A percentile compares a stretch with the other conserved stretches of the same genome.
phyloP scores from a whole-genome alignment of 2,113 vertebrate species.

The Gavia stellata region DNA sequence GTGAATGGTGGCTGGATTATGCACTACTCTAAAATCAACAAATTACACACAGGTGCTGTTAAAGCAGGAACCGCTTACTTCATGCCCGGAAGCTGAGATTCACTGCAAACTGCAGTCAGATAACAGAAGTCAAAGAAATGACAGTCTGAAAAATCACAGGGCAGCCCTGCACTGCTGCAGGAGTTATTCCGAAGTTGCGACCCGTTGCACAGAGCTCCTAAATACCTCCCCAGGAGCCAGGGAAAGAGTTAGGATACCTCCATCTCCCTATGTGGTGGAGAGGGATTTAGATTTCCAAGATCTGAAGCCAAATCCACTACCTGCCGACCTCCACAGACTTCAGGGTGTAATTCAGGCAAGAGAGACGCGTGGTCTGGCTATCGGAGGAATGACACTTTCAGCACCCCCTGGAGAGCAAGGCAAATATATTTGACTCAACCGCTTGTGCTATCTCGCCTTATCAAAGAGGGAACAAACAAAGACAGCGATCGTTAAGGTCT shows the following conservation, averaged over 20 bases:
- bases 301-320: neutral
- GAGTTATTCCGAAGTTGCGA: neutral
- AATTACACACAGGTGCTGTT: neutral
- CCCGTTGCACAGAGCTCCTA: neutral
- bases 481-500: neutral
- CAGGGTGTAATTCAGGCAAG: neutral
- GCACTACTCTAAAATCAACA: neutral
- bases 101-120: neutral
- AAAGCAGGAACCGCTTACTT: neutral
- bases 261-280: neutral
- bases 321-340: neutral
- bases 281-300: neutral
- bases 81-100: neutral
- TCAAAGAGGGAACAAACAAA: neutral
- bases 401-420: neutral
- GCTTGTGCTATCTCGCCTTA: neutral
- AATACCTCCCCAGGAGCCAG: neutral
- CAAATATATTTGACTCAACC: neutral
- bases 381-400: neutral
- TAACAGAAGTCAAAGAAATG: neutral
- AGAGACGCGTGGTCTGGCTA: rapidly evolving
- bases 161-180: neutral
- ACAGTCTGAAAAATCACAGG: neutral
- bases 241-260: neutral
- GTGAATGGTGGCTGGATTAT: neutral